Conservation (phyloP, 2,888 invertebrate species). For the Drosophila tanythrix region DNA sequence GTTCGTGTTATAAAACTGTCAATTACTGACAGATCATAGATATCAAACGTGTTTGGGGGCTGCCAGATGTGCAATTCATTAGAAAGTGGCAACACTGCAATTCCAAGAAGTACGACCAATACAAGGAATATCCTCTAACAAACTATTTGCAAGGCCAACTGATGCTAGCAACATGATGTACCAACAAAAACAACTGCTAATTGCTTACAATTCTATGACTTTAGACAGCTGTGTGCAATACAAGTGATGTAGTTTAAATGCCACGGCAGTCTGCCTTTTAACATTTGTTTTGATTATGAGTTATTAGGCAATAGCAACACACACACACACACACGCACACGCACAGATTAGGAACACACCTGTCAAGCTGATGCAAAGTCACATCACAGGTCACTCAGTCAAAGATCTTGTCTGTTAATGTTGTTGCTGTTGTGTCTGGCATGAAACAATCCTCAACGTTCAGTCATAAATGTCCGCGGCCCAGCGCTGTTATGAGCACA, state of each 20-base stretch:
- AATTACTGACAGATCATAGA: neutral
- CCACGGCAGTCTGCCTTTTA: conserved; percentile 8
- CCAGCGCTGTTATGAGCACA: conserved; percentile 9
- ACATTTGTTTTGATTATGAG: conserved; percentile 15
- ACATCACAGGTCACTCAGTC: conserved; percentile 13
- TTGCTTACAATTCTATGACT: neutral
- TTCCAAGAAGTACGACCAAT: neutral
- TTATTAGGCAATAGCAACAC: conserved; percentile 2
- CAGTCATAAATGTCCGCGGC: conserved; percentile 42
- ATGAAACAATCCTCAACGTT: conserved; percentile 19
- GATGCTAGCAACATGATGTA: neutral
- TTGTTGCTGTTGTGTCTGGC: neutral
- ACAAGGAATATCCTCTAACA: neutral
- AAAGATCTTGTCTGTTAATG: conserved; percentile 5
- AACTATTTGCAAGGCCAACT: neutral
- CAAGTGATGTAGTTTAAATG: conserved; percentile 12
- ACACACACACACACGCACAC: neutral
- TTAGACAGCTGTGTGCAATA: conserved; percentile 5
- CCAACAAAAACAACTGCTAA: neutral
- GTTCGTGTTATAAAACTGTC: neutral
- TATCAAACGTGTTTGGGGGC: neutral
- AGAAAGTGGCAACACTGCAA: neutral
- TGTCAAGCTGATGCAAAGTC: conserved; percentile 6
- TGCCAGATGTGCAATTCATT: neutral
- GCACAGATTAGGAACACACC: conserved; percentile 6